Percentiles rank a stretch among this genome's conserved stretches.
These are phyloP conservation scores for Ferdinandea cuprea DNA, from an alignment of 2,888 invertebrate species.

Conservation along the genomic window DNA sequence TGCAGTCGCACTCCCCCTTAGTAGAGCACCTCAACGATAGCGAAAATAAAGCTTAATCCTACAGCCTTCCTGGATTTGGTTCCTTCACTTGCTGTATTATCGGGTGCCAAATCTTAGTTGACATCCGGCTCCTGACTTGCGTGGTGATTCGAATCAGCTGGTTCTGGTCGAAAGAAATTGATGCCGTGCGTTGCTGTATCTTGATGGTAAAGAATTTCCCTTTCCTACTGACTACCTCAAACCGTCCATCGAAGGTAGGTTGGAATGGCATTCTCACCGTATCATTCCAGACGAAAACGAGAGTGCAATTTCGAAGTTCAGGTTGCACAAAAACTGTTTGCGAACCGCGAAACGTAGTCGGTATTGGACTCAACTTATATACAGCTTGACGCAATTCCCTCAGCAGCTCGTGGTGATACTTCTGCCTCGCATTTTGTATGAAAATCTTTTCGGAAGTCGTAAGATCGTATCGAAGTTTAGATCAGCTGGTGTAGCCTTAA, in stretches of 20 bases:
- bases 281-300: constrained; percentile 59
- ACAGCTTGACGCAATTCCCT: constrained; percentile 20
- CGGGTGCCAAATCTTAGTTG: no score
- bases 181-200: neutral
- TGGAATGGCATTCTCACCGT: constrained; percentile 32
- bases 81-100: no score
- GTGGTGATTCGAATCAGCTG: no score
- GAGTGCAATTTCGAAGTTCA: constrained; percentile 26
- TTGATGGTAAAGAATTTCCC: constrained; percentile 37
- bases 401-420: constrained; percentile 20
- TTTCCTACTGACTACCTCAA: no score
- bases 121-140: no score
- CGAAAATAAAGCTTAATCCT: no score
- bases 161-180: constrained; percentile 54
- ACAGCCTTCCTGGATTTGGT: no score
- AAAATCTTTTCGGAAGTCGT: constrained; percentile 42
- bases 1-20: no score
- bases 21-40: no score
- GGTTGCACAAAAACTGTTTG: constrained; percentile 30
- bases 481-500: constrained; percentile 76
- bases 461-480: constrained; percentile 77
- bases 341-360: neutral
- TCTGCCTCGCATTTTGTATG: neutral
- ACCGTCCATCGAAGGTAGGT: constrained; percentile 53
- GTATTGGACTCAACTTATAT: neutral